Conservation (phyloP, 2,888 invertebrate species). For the Tachina grossa region DNA sequence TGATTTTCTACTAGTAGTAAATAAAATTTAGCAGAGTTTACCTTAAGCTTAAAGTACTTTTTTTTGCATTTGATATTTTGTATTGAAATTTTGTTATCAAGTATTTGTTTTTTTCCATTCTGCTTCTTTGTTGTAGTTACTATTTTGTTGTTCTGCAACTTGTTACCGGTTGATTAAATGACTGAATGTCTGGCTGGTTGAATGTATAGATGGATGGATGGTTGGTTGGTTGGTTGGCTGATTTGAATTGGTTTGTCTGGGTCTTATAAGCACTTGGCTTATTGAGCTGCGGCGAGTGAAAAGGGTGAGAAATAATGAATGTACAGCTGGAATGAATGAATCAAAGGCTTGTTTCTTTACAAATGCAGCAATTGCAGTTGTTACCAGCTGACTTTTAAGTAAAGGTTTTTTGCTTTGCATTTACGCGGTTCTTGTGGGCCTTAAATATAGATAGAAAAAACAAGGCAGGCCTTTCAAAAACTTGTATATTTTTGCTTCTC, state of each 20-base stretch:
- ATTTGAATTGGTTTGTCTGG: conserved; percentile 49
- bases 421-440: conserved; percentile 44
- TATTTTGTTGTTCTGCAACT: conserved; percentile 56
- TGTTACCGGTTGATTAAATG: conserved; percentile 67
- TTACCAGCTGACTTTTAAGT: conserved; percentile 27
- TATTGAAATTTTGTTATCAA: conserved; percentile 15
- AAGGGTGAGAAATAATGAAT: conserved; percentile 12
- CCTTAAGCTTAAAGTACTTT: conserved; percentile 59
- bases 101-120: conserved; percentile 3
- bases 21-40: conserved; percentile 29
- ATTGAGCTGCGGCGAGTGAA: conserved; percentile 1
- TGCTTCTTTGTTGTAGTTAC: conserved; percentile 4
- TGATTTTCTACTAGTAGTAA: background rate
- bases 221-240: conserved; percentile 34
- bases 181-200: conserved; percentile 64
- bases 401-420: conserved; percentile 2
- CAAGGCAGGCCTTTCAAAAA: conserved; percentile 5
- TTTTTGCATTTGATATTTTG: conserved; percentile 28
- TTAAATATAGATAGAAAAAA: background rate
- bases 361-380: conserved; percentile 40
- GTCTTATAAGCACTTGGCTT: conserved; percentile 28
- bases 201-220: conserved; percentile 7
- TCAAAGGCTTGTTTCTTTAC: conserved; percentile 55
- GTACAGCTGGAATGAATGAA: conserved; percentile 32
- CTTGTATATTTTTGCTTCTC: background rate